These are phyloP conservation scores for Aphaenogaster rudis DNA, from an alignment of 1,140 invertebrate genomes.

Conservation along the genomic window DNA sequence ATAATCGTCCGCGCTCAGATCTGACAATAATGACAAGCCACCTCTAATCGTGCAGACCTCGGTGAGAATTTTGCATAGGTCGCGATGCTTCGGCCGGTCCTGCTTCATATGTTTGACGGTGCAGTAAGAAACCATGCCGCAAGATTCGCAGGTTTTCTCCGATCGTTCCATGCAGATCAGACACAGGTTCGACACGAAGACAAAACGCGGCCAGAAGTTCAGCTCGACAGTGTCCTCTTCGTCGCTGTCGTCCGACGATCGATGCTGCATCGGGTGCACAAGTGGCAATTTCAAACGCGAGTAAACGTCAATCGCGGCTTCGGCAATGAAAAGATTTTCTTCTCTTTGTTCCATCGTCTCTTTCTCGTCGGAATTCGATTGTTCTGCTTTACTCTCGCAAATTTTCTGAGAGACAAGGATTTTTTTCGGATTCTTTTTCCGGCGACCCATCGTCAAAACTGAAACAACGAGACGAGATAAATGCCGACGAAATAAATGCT, in stretches of 20 bases:
- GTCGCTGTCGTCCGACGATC: constrained; percentile 60
- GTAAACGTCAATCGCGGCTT: constrained; percentile 68
- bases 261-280: background rate
- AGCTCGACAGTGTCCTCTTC: constrained; percentile 78
- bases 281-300: constrained; percentile 73
- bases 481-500: background rate
- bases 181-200: constrained; percentile 83
- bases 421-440: constrained; percentile 46
- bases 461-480: constrained; percentile 3
- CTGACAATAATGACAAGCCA: constrained; percentile 78
- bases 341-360: background rate
- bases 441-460: constrained; percentile 57
- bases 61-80: constrained; percentile 83
- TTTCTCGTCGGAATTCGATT: constrained; percentile 10
- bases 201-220: constrained; percentile 80
- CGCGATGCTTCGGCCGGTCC: constrained; percentile 84
- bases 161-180: constrained; percentile 81
- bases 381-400: background rate
- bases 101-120: constrained; percentile 84
- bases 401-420: background rate
- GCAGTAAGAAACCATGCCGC: constrained; percentile 88
- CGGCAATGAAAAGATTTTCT: background rate
- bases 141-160: constrained; percentile 82
- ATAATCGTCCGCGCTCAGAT: constrained; percentile 88
- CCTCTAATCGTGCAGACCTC: constrained; percentile 69